These are phyloP conservation scores for Tapirus indicus DNA, from an alignment of 2,797 vertebrate genomes.

Conservation along the genomic window DNA sequence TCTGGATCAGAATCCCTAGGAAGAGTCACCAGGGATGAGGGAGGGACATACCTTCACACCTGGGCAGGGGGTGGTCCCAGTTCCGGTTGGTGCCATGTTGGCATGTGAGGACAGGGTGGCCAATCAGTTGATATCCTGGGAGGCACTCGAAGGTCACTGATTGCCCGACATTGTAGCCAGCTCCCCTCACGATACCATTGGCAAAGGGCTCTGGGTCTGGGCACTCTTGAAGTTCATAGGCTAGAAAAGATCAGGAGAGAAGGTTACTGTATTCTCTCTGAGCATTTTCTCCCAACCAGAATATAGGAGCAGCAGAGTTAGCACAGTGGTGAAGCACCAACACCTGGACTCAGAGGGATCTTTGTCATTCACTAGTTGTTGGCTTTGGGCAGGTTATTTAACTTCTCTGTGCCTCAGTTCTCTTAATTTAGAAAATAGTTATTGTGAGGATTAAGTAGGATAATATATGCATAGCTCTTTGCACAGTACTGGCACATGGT, in stretches of 20 bases:
- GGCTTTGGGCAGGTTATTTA: background rate
- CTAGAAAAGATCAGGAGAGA: conserved; percentile 76
- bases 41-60: conserved; percentile 95
- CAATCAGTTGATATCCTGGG: conserved; percentile 95
- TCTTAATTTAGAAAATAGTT: conserved; percentile 38
- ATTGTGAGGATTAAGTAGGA: background rate
- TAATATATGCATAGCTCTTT: background rate
- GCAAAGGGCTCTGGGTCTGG: conserved; percentile 97
- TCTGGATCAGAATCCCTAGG: background rate
- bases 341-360: background rate
- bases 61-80: conserved; percentile 97
- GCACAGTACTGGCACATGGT: background rate
- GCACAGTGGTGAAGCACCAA: background rate
- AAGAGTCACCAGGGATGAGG: background rate
- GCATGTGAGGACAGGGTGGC: conserved; percentile 96
- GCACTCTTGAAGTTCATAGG: conserved; percentile 97
- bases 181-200: conserved; percentile 95
- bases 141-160: conserved; percentile 99
- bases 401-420: background rate
- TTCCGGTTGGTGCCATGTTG: conserved; percentile 97
- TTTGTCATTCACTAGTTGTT: background rate
- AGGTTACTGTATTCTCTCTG: background rate
- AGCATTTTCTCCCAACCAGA: background rate
- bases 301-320: background rate
- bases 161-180: conserved; percentile 97